Evolutionary conservation across 1,140 invertebrate species (phyloP).

Genomic region (Stegodyphus dumicola): DNA sequence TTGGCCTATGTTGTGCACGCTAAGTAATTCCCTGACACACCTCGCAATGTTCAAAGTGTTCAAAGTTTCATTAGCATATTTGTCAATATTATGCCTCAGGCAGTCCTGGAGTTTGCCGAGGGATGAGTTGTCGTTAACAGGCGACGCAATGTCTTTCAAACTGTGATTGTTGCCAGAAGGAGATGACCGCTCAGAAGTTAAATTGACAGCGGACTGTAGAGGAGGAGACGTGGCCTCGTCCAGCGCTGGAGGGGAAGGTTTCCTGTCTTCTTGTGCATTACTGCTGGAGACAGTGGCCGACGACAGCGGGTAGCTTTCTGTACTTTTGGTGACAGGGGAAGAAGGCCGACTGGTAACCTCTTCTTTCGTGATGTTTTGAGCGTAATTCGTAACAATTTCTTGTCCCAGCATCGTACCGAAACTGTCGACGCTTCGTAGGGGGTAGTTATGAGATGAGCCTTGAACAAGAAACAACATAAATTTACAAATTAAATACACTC

Average conservation of each 20-base stretch:
- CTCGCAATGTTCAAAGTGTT: conserved; percentile 95
- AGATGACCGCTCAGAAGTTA: conserved; percentile 33
- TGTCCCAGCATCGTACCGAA: conserved; percentile 80
- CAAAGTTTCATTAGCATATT: conserved; percentile 90
- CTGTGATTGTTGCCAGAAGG: conserved; percentile 14
- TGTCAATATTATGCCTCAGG: conserved; percentile 92
- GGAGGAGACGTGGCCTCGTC: neutral
- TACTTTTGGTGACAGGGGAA: conserved; percentile 21
- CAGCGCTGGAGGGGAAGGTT: conserved; percentile 14
- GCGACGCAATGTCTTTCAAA: conserved; percentile 4
- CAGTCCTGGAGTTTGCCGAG: conserved; percentile 88
- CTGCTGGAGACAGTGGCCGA: conserved; percentile 17
- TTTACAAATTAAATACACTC: neutral
- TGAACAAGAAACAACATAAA: neutral
- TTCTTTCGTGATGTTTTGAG: conserved; percentile 66
- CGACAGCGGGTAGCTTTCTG: conserved; percentile 5
- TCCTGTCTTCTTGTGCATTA: conserved; percentile 30
- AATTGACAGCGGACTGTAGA: conserved; percentile 3
- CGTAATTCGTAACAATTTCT: conserved; percentile 79
- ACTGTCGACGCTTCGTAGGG: conserved; percentile 72
- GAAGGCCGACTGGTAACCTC: conserved; percentile 46
- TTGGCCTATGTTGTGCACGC: conserved; percentile 98
- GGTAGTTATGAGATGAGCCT: conserved; percentile 23
- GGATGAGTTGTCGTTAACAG: conserved; percentile 38
- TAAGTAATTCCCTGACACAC: conserved; percentile 92